Conservation (phyloP, 2,797 vertebrate genomes). For the Iguana delicatissima region DNA sequence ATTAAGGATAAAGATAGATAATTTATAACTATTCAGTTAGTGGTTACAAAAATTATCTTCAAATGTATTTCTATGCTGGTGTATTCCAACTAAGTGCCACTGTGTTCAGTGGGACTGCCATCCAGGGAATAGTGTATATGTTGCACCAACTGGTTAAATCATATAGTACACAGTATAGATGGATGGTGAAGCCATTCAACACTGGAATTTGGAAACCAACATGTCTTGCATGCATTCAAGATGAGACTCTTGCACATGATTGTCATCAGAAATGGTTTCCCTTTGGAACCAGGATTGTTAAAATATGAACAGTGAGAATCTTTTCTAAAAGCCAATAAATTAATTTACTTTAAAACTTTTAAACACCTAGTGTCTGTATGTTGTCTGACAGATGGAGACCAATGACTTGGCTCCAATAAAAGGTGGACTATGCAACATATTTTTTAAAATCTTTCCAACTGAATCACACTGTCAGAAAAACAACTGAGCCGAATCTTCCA, state of each 20-base stretch:
- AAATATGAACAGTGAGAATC: background rate
- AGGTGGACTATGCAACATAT: no score
- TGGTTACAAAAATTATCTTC: background rate
- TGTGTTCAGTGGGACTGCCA: background rate
- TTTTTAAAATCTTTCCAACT: no score
- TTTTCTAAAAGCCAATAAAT: slow-evolving; percentile 17
- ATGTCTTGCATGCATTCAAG: background rate
- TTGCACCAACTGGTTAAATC: background rate
- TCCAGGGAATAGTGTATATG: background rate
- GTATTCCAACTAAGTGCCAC: no score
- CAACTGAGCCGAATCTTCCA: background rate
- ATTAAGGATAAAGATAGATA: background rate
- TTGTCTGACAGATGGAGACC: no score
- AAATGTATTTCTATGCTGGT: background rate
- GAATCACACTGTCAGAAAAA: no score
- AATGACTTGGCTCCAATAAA: background rate
- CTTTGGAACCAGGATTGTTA: background rate
- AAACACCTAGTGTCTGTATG: background rate
- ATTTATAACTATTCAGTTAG: background rate
- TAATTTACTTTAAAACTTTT: background rate
- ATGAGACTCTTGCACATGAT: background rate
- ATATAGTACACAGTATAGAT: background rate
- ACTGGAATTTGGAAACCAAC: background rate
- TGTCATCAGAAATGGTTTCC: background rate
- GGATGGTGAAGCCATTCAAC: background rate